Base-by-base conservation (phyloP, 2,888 invertebrate species). In the Chrysina gloriosa region DNA sequence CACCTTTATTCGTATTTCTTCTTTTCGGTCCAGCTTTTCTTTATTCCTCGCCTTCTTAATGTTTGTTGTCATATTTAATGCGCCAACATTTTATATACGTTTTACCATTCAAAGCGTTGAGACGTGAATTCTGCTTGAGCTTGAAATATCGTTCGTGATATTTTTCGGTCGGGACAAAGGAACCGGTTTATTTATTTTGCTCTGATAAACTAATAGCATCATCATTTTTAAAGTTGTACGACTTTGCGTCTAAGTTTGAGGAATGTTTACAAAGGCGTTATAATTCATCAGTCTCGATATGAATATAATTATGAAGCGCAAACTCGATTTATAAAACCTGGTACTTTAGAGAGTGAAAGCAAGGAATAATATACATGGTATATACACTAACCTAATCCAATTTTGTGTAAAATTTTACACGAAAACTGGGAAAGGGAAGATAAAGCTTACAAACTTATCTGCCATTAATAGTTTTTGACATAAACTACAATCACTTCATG, bases 1-100 rank as follows among this genome's bases (percentile, higher is more conserved):
- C 50, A 39, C 45, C 42, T 56, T 58, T 58, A 42, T 39, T 31
- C 27, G 42, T 58, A 42, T 42, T 42, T 58, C n/a, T 42, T 58
- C 58, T 25, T 58, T 42, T 42, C 16, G 23, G 39, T 9, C 58
- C 21, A 25, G 34, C 39, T 6, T 58, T 58, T 58, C 25, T 58
- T 27, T 39, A 58, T 34, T 58, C 58, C 42, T 16, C 58, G 42
- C 58, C 42, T 63, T 67, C 67, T 63, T 67, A 67, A 67, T 63
- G 58, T 63, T 52, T 63, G 67, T 63, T 67, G 67, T 67, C 67
- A 67, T 63, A 52, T 63, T 67, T 67, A 67, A 67, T 54, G 67
- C 52, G 42, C 52, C 61, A 63, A 63, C 63, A 63, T 63, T 67
- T 63, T 67, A 54, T 66, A 64, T 50, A 27, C 58, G 58, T 36